A percentile compares a stretch with the other conserved stretches of the same genome.
Conservation (phyloP, 92 coral and sea anemone genomes). For the Ricordea florida region DNA sequence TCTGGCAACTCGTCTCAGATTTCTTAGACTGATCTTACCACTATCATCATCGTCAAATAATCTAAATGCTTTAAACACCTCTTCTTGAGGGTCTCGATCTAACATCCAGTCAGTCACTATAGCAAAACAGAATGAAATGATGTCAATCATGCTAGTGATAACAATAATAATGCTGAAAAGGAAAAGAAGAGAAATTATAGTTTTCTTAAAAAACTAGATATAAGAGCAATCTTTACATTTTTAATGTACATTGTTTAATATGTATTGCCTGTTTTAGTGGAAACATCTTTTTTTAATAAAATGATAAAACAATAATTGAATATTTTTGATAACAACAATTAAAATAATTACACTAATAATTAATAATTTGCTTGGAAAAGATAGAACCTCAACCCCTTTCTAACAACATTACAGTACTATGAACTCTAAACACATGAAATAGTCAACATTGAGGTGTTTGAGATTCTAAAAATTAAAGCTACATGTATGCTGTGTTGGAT, state of each 20-base stretch:
- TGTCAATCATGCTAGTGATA: neutral
- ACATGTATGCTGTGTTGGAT: no score
- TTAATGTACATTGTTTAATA: neutral
- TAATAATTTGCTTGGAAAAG: no score
- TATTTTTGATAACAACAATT: no score
- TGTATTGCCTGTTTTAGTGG: neutral
- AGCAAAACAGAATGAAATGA: neutral
- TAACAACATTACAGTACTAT: no score
- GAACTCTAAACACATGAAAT: no score
- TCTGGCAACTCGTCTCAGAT: slow-evolving; percentile 95
- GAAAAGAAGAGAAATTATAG: neutral
- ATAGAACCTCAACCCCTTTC: no score
- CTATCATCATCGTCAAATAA: slow-evolving; percentile 99
- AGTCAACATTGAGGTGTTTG: no score
- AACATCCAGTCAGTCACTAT: slow-evolving; percentile 99
- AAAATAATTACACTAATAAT: no score
- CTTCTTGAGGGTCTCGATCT: slow-evolving; percentile 98
- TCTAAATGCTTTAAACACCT: slow-evolving; percentile 94
- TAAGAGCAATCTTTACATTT: neutral
- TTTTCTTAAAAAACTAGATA: neutral
- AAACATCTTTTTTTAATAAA: no score
- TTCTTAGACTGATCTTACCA: slow-evolving; percentile 96
- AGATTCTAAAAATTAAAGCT: no score
- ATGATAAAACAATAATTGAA: no score
- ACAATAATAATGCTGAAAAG: neutral